A percentile compares a stretch with the other conserved stretches of the same genome.
Evolutionary conservation across 2,888 invertebrate species (phyloP).

Genomic region (Andricus quercusramuli): DNA sequence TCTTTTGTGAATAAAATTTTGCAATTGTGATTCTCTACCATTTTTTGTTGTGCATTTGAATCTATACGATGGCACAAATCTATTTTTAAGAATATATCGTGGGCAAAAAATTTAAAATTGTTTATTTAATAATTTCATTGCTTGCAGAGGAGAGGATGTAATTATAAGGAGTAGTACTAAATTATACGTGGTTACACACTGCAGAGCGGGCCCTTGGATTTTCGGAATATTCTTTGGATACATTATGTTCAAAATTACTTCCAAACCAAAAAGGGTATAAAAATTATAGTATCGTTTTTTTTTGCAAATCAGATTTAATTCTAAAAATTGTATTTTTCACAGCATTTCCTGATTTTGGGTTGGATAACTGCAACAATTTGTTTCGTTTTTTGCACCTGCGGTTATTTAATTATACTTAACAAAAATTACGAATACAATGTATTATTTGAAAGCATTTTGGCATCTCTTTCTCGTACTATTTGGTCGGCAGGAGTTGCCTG

Average conservation of each 20-base stretch:
- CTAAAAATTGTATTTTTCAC: background rate
- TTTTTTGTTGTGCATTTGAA: too few species aligned
- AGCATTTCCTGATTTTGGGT: constrained; percentile 53
- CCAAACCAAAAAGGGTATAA: constrained; percentile 7
- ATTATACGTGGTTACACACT: constrained; percentile 4
- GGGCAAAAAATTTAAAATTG: too few species aligned
- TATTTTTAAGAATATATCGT: too few species aligned
- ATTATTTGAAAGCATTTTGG: constrained; percentile 75
- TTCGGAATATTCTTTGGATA: too few species aligned
- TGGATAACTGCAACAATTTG: constrained; percentile 55
- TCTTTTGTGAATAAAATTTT: too few species aligned
- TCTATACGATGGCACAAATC: too few species aligned
- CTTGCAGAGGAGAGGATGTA: background rate
- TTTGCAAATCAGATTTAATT: background rate
- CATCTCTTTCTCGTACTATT: constrained; percentile 76
- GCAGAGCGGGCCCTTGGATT: constrained; percentile 5
- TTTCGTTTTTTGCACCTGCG: constrained; percentile 58
- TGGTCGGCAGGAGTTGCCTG: constrained; percentile 80
- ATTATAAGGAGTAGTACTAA: background rate
- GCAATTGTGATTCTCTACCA: too few species aligned
- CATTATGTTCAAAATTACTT: background rate
- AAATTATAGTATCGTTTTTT: background rate
- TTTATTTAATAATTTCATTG: background rate
- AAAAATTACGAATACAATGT: constrained; percentile 71
- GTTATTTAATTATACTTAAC: constrained; percentile 64